phyloP scores from a whole-genome alignment of 2,888 invertebrate genomes.

The Protodeltote pygarga region DNA sequence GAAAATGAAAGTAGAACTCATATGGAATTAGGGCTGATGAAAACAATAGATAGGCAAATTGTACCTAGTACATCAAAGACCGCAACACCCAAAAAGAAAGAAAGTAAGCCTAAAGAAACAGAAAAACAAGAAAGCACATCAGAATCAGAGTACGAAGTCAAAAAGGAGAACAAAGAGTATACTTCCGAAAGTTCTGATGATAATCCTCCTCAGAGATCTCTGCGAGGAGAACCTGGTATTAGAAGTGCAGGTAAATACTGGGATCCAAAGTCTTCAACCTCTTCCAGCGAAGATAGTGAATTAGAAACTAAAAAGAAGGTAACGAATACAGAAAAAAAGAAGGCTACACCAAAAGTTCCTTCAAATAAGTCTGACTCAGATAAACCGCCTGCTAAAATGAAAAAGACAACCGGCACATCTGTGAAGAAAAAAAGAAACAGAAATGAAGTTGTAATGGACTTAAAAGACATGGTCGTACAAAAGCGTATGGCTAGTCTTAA shows the following conservation, averaged over 20 bases:
- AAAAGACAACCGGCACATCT: constrained; percentile 75
- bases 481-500: constrained; percentile 97
- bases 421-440: constrained; percentile 87
- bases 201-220: constrained; percentile 84
- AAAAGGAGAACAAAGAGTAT: constrained; percentile 74
- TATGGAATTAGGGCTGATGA: constrained; percentile 87
- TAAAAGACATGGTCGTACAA: constrained; percentile 95
- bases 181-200: constrained; percentile 86
- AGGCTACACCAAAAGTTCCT: constrained; percentile 63
- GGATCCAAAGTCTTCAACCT: constrained; percentile 92
- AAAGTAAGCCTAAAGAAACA: constrained; percentile 72
- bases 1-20: constrained; percentile 94
- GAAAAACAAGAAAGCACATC: constrained; percentile 81
- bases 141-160: constrained; percentile 82
- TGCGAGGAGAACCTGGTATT: constrained; percentile 91
- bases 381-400: constrained; percentile 79
- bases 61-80: constrained; percentile 85
- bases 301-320: constrained; percentile 76
- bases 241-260: constrained; percentile 94
- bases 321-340: constrained; percentile 74
- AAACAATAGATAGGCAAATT: constrained; percentile 77
- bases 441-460: constrained; percentile 90
- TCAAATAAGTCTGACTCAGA: constrained; percentile 82
- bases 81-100: constrained; percentile 76
- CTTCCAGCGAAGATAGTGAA: constrained; percentile 87